A percentile compares a stretch with the other conserved stretches of the same genome.
Evolutionary conservation across 92 coral and sea anemone species (phyloP).

Genomic region (Isaurus tuberculatus): DNA sequence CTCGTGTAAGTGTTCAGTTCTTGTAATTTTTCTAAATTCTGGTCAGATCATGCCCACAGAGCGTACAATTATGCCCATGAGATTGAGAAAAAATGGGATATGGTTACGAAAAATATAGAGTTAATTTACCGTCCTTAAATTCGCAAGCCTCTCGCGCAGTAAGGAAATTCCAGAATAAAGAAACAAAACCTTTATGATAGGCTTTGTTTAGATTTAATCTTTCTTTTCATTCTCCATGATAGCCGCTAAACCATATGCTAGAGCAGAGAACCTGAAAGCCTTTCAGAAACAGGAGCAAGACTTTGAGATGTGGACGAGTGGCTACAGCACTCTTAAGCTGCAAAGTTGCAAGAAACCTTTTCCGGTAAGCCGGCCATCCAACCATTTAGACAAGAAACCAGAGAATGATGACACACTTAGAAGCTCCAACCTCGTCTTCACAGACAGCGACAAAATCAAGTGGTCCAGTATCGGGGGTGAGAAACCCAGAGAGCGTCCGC

Average conservation of each 20-base stretch:
- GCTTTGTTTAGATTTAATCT: background rate
- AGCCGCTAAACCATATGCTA: constrained; percentile 67
- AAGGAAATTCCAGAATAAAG: too few relatives aligned
- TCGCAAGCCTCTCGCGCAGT: too few relatives aligned
- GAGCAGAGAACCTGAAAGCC: constrained; percentile 73
- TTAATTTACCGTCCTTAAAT: too few relatives aligned
- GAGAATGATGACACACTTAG: constrained; percentile 52
- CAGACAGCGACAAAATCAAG: constrained; percentile 67
- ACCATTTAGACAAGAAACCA: constrained; percentile 10
- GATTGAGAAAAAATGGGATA: too few relatives aligned
- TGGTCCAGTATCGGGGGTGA: constrained; percentile 81
- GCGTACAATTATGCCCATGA: too few relatives aligned
- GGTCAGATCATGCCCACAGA: too few relatives aligned
- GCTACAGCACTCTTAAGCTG: constrained; percentile 73
- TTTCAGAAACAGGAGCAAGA: constrained; percentile 75
- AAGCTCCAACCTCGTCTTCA: constrained; percentile 69
- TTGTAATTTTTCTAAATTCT: too few relatives aligned
- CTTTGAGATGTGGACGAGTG: constrained; percentile 77
- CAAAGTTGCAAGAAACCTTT: constrained; percentile 48
- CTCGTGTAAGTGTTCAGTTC: too few relatives aligned
- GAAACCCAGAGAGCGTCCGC: constrained; percentile 63
- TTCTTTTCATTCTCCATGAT: constrained; percentile 5
- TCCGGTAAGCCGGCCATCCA: constrained; percentile 29
- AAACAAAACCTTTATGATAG: too few relatives aligned
- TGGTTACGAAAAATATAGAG: too few relatives aligned